Conservation (phyloP, 1,140 invertebrate species). For the Rhizoglyphus robini region DNA sequence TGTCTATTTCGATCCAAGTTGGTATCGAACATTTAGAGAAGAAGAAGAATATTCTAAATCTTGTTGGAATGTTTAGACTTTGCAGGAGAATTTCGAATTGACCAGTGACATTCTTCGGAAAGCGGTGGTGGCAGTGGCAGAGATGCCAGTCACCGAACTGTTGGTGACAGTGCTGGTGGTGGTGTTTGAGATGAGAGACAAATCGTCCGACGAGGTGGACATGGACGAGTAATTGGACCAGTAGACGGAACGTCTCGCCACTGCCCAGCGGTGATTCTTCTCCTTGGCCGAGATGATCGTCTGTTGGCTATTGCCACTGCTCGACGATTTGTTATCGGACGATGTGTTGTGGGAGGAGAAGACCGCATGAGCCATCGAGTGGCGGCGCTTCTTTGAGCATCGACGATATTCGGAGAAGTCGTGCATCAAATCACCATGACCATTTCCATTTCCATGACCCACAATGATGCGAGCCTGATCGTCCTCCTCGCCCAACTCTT, state of each 20-base stretch:
- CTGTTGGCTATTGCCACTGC: too few relatives aligned
- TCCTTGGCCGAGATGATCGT: not conserved
- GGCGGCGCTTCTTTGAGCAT: not conserved
- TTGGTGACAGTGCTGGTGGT: not conserved
- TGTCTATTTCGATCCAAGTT: too few relatives aligned
- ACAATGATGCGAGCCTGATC: not conserved
- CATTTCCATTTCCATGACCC: too few relatives aligned
- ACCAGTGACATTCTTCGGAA: slow-evolving; percentile 5
- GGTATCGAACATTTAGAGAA: too few relatives aligned
- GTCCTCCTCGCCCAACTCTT: not conserved
- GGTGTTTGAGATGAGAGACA: not conserved
- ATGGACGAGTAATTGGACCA: slow-evolving; percentile 16
- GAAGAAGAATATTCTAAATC: too few relatives aligned
- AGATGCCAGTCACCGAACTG: not conserved
- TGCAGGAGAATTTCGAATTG: slow-evolving; percentile 6
- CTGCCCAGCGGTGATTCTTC: not conserved
- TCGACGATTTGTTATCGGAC: too few relatives aligned
- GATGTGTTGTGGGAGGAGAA: too few relatives aligned
- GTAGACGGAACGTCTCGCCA: not conserved
- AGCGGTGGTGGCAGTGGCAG: not conserved
- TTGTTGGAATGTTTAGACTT: too few relatives aligned
- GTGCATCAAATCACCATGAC: not conserved
- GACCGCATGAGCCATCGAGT: not conserved
- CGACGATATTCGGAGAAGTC: not conserved
- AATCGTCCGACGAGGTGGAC: slow-evolving; percentile 6